Conservation (phyloP, 2,113 vertebrate species). For the Psittacara wagleri region DNA sequence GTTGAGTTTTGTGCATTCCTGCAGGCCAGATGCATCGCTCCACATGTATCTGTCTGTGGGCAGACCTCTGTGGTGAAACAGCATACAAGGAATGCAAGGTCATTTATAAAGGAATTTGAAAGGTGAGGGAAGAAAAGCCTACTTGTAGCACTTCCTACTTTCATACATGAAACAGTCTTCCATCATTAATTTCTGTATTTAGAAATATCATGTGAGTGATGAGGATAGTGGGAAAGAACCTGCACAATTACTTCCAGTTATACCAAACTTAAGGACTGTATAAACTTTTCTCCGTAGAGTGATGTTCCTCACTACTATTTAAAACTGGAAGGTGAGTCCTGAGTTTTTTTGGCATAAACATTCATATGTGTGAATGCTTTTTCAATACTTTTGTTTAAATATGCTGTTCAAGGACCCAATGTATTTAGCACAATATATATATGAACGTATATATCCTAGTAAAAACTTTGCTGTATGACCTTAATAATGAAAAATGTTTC, state of each 20-base stretch:
- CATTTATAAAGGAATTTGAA: background rate
- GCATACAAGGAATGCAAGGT: background rate
- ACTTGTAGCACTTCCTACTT: background rate
- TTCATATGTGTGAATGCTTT: background rate
- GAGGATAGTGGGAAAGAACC: background rate
- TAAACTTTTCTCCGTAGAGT: background rate
- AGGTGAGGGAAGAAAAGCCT: background rate
- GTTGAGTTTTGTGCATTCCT: constrained; percentile 89
- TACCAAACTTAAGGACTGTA: background rate
- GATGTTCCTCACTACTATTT: background rate
- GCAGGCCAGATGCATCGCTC: constrained; percentile 91
- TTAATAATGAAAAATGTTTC: background rate
- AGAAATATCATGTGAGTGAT: background rate
- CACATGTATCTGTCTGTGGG: constrained; percentile 98
- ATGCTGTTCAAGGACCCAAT: background rate
- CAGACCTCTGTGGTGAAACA: constrained; percentile 81
- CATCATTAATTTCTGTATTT: background rate
- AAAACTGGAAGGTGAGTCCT: background rate
- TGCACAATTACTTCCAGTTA: background rate
- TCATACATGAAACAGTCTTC: background rate
- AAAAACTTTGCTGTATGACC: background rate
- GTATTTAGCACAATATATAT: background rate
- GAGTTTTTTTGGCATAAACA: background rate
- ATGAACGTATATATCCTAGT: background rate
- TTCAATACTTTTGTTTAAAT: background rate